Base-by-base conservation (phyloP, 2,797 vertebrate genomes). In the Lepus townsendii region DNA sequence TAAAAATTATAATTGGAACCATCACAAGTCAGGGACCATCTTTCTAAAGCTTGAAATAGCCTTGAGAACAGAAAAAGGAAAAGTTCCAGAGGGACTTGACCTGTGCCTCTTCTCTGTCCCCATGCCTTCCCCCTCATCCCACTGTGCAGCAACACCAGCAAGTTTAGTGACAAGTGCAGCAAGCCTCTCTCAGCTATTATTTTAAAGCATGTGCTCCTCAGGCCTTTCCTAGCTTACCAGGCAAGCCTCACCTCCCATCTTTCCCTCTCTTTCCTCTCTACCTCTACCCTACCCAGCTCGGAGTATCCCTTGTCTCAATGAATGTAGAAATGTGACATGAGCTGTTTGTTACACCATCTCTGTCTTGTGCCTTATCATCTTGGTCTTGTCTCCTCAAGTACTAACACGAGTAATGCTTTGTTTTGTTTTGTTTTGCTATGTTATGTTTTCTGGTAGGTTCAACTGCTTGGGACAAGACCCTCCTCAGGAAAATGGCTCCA, bases 161-260 rank as follows among this genome's bases (percentile, higher is more conserved):
- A 66, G n/a, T 57, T 47, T 42, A 38, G 60, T 19, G 38, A 12
- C 20, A 11, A 68, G 38, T 6, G 7, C 42, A 75, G 20, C 60
- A 22, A 65, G 63, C 0, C 0, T 22, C 35, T 60, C 13, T 86
- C 19, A 73, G 2, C n/a, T 27, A 10, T 7, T 22, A 3, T 16
- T 52, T 82, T 65, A 62, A 66, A 47, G 38, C 7, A 7, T 14
- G 30, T 19, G 50, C 8, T 63, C 26, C 7, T 50, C n/a, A 75
- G 8, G 7, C 17, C 8, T 57, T 63, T 17, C 7, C 68, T 4
- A 30, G 62, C 13, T 42, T 20, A 4, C 17, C 5, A 54, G 50
- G 30, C 0, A 14, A 16, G 7, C 3, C 57, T 14, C 42, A 27
- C 4, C 27, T 1, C 6, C 12, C 3, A 6, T 16, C n/a, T 19